Conservation (phyloP, 2,888 invertebrate genomes). For the Drosophila birchii region DNA sequence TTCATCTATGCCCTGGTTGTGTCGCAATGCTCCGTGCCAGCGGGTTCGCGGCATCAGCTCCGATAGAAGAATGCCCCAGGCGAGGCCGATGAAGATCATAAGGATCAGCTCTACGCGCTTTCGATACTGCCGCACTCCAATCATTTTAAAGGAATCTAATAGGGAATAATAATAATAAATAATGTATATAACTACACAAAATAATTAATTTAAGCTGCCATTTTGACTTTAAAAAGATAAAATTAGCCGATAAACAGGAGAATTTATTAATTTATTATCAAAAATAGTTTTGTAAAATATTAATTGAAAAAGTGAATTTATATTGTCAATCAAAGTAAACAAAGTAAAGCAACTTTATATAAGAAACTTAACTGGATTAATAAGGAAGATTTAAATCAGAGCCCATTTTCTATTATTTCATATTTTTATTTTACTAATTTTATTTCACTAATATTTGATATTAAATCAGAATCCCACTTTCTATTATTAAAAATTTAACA, state of each 20-base stretch:
- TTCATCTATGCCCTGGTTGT: neutral
- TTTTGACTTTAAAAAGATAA: too few relatives aligned
- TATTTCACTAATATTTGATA: too few relatives aligned
- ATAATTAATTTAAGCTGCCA: too few relatives aligned
- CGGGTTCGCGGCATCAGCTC: slow-evolving; percentile 62
- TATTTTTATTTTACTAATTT: too few relatives aligned
- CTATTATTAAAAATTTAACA: neutral
- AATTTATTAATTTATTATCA: too few relatives aligned
- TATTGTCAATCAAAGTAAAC: too few relatives aligned
- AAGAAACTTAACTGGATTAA: neutral
- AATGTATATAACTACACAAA: too few relatives aligned
- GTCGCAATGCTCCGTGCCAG: neutral
- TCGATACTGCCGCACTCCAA: slow-evolving; percentile 37
- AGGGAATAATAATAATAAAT: too few relatives aligned
- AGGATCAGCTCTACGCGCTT: slow-evolving; percentile 60
- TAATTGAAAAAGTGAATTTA: too few relatives aligned
- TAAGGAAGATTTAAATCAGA: neutral
- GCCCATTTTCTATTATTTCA: neutral
- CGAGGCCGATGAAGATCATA: slow-evolving; percentile 72
- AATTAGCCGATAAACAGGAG: too few relatives aligned
- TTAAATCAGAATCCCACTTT: too few relatives aligned
- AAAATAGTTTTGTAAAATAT: too few relatives aligned
- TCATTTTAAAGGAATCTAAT: slow-evolving; percentile 15
- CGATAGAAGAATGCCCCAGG: slow-evolving; percentile 75
- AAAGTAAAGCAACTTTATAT: neutral